Base-by-base conservation (phyloP, 2,113 vertebrate species). In the Dascyllus trimaculatus region DNA sequence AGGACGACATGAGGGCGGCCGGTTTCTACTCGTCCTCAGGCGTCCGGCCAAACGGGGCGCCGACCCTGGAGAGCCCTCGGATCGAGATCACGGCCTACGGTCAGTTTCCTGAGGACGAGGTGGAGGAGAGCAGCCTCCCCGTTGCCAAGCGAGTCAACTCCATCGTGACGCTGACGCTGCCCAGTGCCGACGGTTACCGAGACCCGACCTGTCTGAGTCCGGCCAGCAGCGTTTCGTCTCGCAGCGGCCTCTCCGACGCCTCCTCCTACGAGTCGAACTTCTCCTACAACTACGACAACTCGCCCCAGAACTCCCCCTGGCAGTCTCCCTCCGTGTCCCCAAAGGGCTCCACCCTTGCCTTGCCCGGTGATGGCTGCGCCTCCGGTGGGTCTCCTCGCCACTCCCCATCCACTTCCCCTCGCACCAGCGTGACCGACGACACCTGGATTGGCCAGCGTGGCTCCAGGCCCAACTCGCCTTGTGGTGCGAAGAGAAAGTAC, bases 31-130 rank as follows among this genome's bases (percentile, higher is more conserved):
- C 96, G 13, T 81, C 97, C 0, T 88, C 96, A 0, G 78, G 79
- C 21, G 21, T 93, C 48, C 93, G 96, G 38, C 96, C 96, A 10
- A 96, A 97, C 0, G 97, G 96, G 11, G 95, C 96, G 15, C 97
- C 96, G 0, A 81, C 97, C 0, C 88, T 99, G 89, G 98, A 99
- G 93, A 99, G 98, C 60, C 98, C 98, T 0, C 96, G 98, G 29
- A 99, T 99, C 3, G 98, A 99, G 95, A 99, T 99, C 88, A 99
- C 98, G 0, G 95, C 98, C 0, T 99, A 98, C 84, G 90, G 94
- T 72, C 98, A 96, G 86, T 98, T 97, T 75, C 94, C 97, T 64
- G 96, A 97, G 0, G 97, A 98, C 0, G 93, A 89, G 48, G 94
- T 94, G 18, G 97, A 98, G 77, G 96, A 96, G 54, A 91, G 91